Percentiles rank a stretch among this genome's conserved stretches.
These are phyloP conservation scores for Xiphophorus couchianus DNA, from an alignment of 2,113 vertebrate species.

Conservation along the genomic window DNA sequence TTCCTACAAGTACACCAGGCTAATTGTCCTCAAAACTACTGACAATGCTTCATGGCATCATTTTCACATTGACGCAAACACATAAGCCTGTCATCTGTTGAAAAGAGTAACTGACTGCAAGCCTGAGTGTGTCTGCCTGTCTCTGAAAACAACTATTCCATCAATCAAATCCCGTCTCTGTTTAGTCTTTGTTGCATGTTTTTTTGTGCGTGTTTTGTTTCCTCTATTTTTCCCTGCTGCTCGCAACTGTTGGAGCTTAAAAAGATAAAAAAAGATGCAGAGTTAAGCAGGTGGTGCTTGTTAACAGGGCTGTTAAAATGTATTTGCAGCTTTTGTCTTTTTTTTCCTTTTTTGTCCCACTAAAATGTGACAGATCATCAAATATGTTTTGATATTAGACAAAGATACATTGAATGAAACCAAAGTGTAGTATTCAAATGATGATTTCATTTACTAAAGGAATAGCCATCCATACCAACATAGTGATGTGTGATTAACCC, in stretches of 20 bases:
- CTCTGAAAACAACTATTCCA: constrained; percentile 54
- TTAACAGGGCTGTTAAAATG: not conserved
- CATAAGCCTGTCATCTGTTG: constrained; percentile 65
- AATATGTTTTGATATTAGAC: not conserved
- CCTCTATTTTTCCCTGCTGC: not conserved
- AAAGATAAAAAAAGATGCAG: not conserved
- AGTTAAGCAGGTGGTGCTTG: not conserved
- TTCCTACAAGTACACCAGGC: constrained; percentile 17
- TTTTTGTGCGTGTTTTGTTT: constrained; percentile 1
- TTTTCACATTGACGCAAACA: constrained; percentile 48
- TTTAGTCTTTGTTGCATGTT: constrained; percentile 51
- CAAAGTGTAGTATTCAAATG: not conserved
- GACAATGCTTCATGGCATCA: constrained; percentile 28
- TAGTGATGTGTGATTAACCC: no score
- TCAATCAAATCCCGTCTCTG: constrained; percentile 62
- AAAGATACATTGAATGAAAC: not conserved
- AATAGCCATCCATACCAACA: not conserved
- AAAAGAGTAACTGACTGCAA: constrained; percentile 57
- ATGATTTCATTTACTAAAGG: not conserved
- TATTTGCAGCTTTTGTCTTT: not conserved
- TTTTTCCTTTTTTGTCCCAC: not conserved
- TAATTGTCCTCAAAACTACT: constrained; percentile 38
- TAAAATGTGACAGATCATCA: not conserved
- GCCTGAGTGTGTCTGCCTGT: constrained; percentile 50
- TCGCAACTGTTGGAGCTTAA: constrained; percentile 5